Base-by-base conservation (phyloP, 37 sponge, comb jelly and placozoan species). In the Oscarella lobularis region DNA sequence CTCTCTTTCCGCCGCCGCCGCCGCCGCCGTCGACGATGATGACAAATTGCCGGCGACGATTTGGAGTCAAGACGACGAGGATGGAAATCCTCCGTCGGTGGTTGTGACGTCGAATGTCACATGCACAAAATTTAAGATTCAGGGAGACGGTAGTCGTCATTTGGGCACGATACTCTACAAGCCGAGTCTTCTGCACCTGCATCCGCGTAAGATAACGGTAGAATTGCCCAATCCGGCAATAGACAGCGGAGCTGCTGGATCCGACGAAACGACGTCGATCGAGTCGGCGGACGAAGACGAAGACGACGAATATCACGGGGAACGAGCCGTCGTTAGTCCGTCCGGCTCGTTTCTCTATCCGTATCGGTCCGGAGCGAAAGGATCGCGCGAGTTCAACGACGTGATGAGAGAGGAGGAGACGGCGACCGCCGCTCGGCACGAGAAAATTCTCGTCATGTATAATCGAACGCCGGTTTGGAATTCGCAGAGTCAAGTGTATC, bases 401-500 rank as follows among this genome's bases (percentile, higher is more conserved):
- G 60, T 20, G 20, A 27, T 48, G 9, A 9, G 60, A 48, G 60
- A 48, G 60, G 20, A 20, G 14, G 60, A 48, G 60, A n/a, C n/a
- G n/a, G n/a, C n/a, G n/a, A n/a, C n/a, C 35, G 38, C 71, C 36
- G 39, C 75, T 2, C 38, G 83, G 9, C 66, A 81, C 4, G 93
- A 85, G 31, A 77, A 82, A 6, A 84, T 72, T 38, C 70, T 92
- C 37, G 82, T 87, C 31, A 85, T 92, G 3, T 84, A 86, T 79
- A 89, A 86, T 75, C 87, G 87, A 66, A 92, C 93, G 14, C 93
- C 93, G 1, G 86, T 87, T 1, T 92, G 93, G 93, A 92, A 92
- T 68, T 88, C 87, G 30, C 93, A 92, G 35, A 88, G 88, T 79
- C 87, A 87, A 89, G 88, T 92, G 68, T 92, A 92, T 41, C 93